phyloP scores from a whole-genome alignment of 2,888 invertebrate species.

The Clitarchus hookeri region DNA sequence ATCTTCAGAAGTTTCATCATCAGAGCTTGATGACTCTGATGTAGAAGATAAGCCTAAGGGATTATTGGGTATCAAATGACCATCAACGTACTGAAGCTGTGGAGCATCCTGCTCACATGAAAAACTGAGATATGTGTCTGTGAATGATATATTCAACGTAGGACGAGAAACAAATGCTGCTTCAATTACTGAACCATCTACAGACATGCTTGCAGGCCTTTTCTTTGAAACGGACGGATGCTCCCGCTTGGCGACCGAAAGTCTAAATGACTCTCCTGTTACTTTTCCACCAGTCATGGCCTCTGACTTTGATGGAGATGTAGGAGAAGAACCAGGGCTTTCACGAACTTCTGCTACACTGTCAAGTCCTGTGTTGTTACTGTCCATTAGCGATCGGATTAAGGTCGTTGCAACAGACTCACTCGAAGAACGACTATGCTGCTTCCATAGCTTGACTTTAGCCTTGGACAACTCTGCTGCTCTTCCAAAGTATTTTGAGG shows the following conservation, averaged over 20 bases:
- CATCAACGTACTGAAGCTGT: constrained; percentile 42
- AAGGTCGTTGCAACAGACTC: constrained; percentile 69
- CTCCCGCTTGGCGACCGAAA: constrained; percentile 10
- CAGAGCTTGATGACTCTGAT: constrained; percentile 46
- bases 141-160: constrained; percentile 31
- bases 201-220: not conserved
- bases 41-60: constrained; percentile 38
- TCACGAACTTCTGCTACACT: constrained; percentile 47
- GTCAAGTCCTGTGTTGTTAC: constrained; percentile 34
- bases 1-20: constrained; percentile 56
- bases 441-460: constrained; percentile 31
- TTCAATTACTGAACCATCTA: not conserved
- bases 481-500: constrained; percentile 53
- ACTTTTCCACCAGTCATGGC: constrained; percentile 24
- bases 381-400: constrained; percentile 61
- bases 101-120: constrained; percentile 38
- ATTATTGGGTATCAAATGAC: constrained; percentile 46
- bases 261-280: not conserved
- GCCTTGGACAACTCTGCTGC: constrained; percentile 44
- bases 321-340: constrained; percentile 46
- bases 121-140: constrained; percentile 32
- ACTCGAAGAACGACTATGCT: constrained; percentile 49
- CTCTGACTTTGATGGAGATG: constrained; percentile 34
- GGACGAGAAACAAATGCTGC: not conserved
- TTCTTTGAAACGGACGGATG: not conserved